phyloP scores from a whole-genome alignment of 2,113 vertebrate genomes.

The Etia nguti region DNA sequence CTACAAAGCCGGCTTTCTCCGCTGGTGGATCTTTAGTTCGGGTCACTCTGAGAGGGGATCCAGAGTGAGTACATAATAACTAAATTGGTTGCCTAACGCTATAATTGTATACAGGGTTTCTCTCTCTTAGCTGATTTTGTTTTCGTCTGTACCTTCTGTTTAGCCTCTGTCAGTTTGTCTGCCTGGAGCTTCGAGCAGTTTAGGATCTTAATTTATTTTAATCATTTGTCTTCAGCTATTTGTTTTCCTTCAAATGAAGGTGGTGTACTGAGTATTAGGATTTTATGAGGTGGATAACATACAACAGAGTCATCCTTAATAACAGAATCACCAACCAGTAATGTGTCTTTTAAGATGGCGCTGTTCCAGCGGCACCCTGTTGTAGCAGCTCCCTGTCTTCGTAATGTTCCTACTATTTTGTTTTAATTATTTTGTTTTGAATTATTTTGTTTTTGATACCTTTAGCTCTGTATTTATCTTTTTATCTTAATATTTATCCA shows the following conservation, averaged over 20 bases:
- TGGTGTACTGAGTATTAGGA: too few relatives aligned
- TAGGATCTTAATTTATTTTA: background rate
- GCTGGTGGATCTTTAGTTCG: background rate
- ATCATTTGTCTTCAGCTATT: too few relatives aligned
- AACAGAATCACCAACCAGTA: too few relatives aligned
- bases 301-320: too few relatives aligned
- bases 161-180: background rate
- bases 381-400: too few relatives aligned
- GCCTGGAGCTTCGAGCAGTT: background rate
- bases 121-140: background rate
- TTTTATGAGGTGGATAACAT: too few relatives aligned
- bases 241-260: too few relatives aligned
- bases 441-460: too few relatives aligned
- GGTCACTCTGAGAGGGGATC: background rate
- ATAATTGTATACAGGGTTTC: background rate
- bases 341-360: too few relatives aligned
- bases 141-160: background rate
- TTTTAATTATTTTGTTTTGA: too few relatives aligned
- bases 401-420: too few relatives aligned
- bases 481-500: background rate
- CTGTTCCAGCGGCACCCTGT: too few relatives aligned
- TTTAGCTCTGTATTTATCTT: background rate
- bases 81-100: accelerated
- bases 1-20: background rate
- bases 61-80: background rate